These are phyloP conservation scores for Pyrgus malvae DNA, from an alignment of 2,888 invertebrate genomes.

Conservation along the genomic window DNA sequence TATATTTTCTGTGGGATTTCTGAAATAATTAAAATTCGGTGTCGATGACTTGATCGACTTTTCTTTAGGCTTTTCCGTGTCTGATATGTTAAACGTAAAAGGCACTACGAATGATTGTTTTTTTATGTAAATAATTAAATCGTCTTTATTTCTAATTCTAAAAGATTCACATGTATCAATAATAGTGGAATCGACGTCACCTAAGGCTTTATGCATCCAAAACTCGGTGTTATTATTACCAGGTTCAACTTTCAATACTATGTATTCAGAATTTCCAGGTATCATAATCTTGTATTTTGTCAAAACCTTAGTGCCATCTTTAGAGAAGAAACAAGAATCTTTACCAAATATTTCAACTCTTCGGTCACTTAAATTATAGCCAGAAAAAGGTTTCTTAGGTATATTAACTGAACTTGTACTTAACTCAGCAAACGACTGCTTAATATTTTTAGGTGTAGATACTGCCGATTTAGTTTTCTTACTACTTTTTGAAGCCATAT, in stretches of 20 bases:
- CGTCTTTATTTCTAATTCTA: conserved; percentile 59
- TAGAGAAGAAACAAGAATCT: conserved; percentile 63
- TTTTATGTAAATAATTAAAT: conserved; percentile 60
- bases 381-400: conserved; percentile 55
- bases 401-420: conserved; percentile 32
- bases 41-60: conserved; percentile 13
- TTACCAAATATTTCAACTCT: conserved; percentile 72
- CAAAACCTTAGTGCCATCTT: conserved; percentile 61
- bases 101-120: conserved; percentile 51
- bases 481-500: conserved; percentile 47
- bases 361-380: conserved; percentile 67
- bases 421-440: conserved; percentile 38
- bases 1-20: conserved; percentile 44
- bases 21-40: conserved; percentile 33
- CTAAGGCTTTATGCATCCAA: conserved; percentile 64
- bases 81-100: conserved; percentile 31
- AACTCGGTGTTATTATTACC: conserved; percentile 62
- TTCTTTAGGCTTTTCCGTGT: conserved; percentile 5
- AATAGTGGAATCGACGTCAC: conserved; percentile 46
- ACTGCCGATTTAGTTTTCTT: conserved; percentile 50
- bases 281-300: conserved; percentile 60
- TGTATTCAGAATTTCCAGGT: conserved; percentile 63
- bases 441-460: conserved; percentile 41
- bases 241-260: conserved; percentile 55
- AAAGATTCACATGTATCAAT: conserved; percentile 59